Evolutionary conservation across 2,113 vertebrate genomes (phyloP), one percentile per base, ranked within the genome.

Genomic region (Xiphophorus hellerii): DNA sequence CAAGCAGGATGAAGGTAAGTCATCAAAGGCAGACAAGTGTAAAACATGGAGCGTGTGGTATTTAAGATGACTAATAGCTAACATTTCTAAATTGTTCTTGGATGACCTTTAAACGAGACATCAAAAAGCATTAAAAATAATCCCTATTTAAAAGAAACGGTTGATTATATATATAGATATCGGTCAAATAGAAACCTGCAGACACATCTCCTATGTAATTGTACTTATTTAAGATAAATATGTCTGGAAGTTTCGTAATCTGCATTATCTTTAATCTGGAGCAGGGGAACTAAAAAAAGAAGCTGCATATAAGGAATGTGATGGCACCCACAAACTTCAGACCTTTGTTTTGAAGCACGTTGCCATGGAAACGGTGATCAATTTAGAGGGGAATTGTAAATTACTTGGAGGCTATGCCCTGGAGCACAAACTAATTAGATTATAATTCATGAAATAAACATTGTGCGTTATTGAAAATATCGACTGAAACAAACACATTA

Each of bases 1-100:
- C 75, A 91, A 96, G 91, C 91, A 96, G 94, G 96, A 98, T 70
- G 96, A 96, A 97, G 98, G 98, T 99, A 96, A 96, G 96, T 93
- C 68, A 63, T 61, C 62, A 66, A 76, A 84, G 69, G 42, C 64
- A 78, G 81, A 74, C 6, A 9, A 66, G n/a, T 69, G 25, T 14
- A 68, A 80, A 33, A 66, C 63, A n/a, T 66, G 54, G 0, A 28
- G 27, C 22, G 20, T 25, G 3, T 31, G 25, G 30, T 48, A 31
- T 62, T 61, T 17, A 20, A 65, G 8, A 1, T 28, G 22, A 72
- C 20, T 31, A 42, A 4, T 13, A 28, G 65, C 35, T 66, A n/a
- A n/a, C 17, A 28, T 25, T 63, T 31, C 29, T 8, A 22, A 31
- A 54, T n/a, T 54, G 22, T 54, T 54, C 51, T 6, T 17, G 51